A percentile compares a stretch with the other conserved stretches of the same genome.
phyloP scores from a whole-genome alignment of 1,140 invertebrate species.

The Scylla paramamosain region DNA sequence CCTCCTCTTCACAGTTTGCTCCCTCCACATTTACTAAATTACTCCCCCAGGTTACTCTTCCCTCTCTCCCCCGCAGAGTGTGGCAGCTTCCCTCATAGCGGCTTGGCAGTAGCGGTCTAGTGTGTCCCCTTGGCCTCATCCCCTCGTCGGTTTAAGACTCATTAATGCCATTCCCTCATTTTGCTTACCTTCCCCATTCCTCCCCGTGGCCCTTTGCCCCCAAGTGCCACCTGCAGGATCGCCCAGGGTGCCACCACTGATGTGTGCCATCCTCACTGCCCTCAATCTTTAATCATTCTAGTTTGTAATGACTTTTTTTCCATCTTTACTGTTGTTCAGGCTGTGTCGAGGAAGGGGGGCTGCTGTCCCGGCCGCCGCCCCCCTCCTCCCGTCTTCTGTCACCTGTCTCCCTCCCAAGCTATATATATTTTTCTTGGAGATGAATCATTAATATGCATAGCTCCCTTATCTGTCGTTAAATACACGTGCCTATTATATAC shows the following conservation, averaged over 20 bases:
- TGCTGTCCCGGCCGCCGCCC: neutral
- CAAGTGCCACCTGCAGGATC: neutral
- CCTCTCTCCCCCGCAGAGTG: too few relatives aligned
- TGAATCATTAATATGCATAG: constrained; percentile 62
- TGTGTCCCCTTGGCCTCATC: too few relatives aligned
- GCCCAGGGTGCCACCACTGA: neutral
- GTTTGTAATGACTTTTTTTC: constrained; percentile 45
- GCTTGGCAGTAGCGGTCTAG: too few relatives aligned
- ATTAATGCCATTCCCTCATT: too few relatives aligned
- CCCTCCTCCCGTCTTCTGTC: neutral
- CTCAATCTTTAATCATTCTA: neutral
- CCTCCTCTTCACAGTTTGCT: too few relatives aligned
- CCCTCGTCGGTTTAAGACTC: too few relatives aligned
- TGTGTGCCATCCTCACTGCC: neutral
- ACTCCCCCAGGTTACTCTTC: too few relatives aligned
- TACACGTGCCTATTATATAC: constrained; percentile 64
- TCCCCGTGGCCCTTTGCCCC: too few relatives aligned
- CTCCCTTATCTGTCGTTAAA: constrained; percentile 49
- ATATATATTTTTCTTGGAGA: constrained; percentile 48
- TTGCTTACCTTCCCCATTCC: too few relatives aligned
- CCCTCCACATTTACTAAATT: too few relatives aligned
- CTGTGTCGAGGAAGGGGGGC: neutral
- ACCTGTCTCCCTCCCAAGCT: neutral
- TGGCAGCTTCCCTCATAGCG: too few relatives aligned
- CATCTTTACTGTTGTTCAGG: neutral